These are phyloP conservation scores for Neria commutata DNA, from an alignment of 2,888 invertebrate genomes.

Conservation along the genomic window DNA sequence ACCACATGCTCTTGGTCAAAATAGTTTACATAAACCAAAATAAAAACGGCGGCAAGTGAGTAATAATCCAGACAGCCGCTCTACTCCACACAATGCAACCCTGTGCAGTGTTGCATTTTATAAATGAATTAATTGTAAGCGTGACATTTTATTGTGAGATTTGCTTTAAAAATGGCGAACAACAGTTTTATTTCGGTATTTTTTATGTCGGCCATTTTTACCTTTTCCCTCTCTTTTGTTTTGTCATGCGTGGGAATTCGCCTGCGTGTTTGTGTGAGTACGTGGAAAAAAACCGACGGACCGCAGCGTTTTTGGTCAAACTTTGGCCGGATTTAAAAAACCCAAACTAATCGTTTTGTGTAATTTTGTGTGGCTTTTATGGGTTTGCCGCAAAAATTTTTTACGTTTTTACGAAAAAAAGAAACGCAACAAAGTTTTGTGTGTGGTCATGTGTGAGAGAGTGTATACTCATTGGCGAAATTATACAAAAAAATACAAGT, in stretches of 20 bases:
- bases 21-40: conserved; percentile 9
- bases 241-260: neutral
- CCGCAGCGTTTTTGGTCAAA: conserved; percentile 25
- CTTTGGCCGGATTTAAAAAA: conserved; percentile 29
- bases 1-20: conserved; percentile 41
- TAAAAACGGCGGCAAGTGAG: too few relatives aligned
- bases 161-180: too few relatives aligned
- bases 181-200: too few relatives aligned
- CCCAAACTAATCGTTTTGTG: conserved; percentile 44
- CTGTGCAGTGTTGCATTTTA: neutral
- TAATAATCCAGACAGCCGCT: too few relatives aligned
- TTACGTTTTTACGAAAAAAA: too few relatives aligned
- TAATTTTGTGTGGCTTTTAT: conserved; percentile 39
- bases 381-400: conserved; percentile 5
- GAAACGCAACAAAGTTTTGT: too few relatives aligned
- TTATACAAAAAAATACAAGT: too few relatives aligned
- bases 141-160: neutral
- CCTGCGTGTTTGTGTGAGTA: neutral
- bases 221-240: neutral
- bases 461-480: too few relatives aligned
- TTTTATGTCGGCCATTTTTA: neutral
- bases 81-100: too few relatives aligned
- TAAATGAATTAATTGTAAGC: neutral
- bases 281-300: conserved; percentile 1
- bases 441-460: too few relatives aligned